Conservation (phyloP, 2,888 invertebrate genomes). For the Erebia epiphron region DNA sequence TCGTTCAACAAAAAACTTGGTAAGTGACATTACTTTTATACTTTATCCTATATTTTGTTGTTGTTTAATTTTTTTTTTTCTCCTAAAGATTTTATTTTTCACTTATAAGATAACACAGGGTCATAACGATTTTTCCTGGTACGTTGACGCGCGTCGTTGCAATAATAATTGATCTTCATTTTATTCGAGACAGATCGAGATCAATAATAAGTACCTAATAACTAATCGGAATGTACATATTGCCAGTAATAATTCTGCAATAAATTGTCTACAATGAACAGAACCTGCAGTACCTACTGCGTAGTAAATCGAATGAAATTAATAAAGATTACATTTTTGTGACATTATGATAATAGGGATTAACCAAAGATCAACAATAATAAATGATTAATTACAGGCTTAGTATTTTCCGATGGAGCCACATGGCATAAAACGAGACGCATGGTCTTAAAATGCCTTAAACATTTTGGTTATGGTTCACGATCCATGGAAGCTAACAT, state of each 20-base stretch:
- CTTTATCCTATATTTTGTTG: neutral
- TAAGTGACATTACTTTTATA: slow-evolving; percentile 54
- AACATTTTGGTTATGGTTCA: slow-evolving; percentile 85
- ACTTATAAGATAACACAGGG: neutral
- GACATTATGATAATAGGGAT: neutral
- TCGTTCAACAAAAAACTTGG: slow-evolving; percentile 87
- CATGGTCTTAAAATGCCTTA: slow-evolving; percentile 85
- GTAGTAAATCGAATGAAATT: neutral
- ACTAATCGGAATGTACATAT: neutral
- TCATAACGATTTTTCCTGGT: neutral
- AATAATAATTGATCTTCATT: neutral
- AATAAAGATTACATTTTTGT: neutral
- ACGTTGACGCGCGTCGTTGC: neutral
- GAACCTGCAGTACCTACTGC: too few relatives aligned
- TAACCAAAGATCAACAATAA: neutral
- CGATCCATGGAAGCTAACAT: slow-evolving; percentile 84
- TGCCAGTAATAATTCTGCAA: too few relatives aligned
- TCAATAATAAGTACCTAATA: neutral
- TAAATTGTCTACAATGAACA: too few relatives aligned
- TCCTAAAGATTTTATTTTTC: neutral
- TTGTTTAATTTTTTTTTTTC: neutral
- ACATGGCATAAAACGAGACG: slow-evolving; percentile 85
- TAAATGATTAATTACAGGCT: slow-evolving; percentile 65
- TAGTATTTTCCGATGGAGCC: slow-evolving; percentile 87
- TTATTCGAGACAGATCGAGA: neutral